phyloP scores from a whole-genome alignment of 92 coral and sea anemone genomes.

The Blastomussa wellsi region DNA sequence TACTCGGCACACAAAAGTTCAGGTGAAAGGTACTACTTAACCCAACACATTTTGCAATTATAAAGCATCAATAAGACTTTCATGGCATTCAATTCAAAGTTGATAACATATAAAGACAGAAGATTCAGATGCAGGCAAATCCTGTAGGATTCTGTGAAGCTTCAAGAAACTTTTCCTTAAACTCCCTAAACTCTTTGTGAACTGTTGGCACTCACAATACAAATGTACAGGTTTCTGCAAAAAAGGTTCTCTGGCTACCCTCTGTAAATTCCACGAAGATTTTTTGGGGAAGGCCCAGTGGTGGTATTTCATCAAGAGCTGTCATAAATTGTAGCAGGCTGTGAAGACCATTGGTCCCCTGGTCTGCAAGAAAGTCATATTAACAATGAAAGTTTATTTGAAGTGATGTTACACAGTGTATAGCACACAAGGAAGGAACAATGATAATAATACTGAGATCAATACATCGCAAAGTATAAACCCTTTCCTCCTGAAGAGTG shows the following conservation, averaged over 20 bases:
- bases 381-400: neutral
- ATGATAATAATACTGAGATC: no score
- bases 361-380: constrained; percentile 16
- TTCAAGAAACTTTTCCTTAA: constrained; percentile 10
- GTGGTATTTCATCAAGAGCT: constrained; percentile 19
- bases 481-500: no score
- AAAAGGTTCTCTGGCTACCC: constrained; percentile 22
- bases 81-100: constrained; percentile 5
- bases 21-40: neutral
- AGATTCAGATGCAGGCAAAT: constrained; percentile 17
- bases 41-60: neutral
- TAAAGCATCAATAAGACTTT: constrained; percentile 1
- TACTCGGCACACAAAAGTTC: constrained; percentile 5
- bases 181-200: constrained; percentile 4
- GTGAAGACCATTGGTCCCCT: constrained; percentile 2
- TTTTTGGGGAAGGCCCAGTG: constrained; percentile 17
- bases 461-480: no score
- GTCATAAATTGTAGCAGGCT: constrained; percentile 32
- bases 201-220: constrained; percentile 34
- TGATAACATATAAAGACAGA: neutral
- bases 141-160: constrained; percentile 20
- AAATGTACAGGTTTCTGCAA: constrained; percentile 31
- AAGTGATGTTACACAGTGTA: no score
- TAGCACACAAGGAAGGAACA: no score
- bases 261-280: constrained; percentile 4